Conservation (phyloP, 1,140 invertebrate species). For the Drosophila tsacasi region DNA sequence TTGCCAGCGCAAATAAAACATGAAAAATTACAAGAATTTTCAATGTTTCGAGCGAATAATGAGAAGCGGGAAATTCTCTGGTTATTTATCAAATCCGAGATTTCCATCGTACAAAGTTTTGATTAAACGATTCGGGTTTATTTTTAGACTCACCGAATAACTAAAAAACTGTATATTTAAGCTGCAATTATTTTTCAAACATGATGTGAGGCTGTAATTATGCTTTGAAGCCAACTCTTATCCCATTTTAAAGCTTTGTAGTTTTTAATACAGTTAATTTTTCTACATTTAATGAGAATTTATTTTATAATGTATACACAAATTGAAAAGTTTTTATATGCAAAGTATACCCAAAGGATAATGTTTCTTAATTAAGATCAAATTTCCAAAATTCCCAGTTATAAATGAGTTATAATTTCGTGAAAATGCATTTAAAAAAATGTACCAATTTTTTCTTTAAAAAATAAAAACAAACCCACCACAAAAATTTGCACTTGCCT, state of each 20-base stretch:
- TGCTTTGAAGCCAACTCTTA: background rate
- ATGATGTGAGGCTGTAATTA: background rate
- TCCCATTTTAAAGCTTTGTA: too few relatives aligned
- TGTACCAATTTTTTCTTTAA: background rate
- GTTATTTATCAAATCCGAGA: constrained; percentile 17
- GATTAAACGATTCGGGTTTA: constrained; percentile 30
- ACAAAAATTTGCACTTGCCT: constrained; percentile 2
- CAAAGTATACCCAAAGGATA: too few relatives aligned
- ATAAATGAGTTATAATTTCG: too few relatives aligned
- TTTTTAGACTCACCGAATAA: constrained; percentile 14
- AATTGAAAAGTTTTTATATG: too few relatives aligned
- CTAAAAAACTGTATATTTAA: background rate
- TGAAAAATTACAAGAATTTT: constrained; percentile 62
- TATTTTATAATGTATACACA: too few relatives aligned
- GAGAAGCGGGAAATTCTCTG: constrained; percentile 23
- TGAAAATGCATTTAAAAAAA: background rate
- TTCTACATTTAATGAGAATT: too few relatives aligned
- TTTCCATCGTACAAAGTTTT: constrained; percentile 17
- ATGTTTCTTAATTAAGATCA: too few relatives aligned
- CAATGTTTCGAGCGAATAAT: constrained; percentile 42
- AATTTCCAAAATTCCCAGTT: too few relatives aligned
- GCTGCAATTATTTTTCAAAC: too few relatives aligned
- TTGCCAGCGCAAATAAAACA: constrained; percentile 54
- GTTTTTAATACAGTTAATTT: too few relatives aligned
- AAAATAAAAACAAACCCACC: background rate